phyloP scores from a whole-genome alignment of 2,113 vertebrate genomes.

The Hydrochoerus hydrochaeris region DNA sequence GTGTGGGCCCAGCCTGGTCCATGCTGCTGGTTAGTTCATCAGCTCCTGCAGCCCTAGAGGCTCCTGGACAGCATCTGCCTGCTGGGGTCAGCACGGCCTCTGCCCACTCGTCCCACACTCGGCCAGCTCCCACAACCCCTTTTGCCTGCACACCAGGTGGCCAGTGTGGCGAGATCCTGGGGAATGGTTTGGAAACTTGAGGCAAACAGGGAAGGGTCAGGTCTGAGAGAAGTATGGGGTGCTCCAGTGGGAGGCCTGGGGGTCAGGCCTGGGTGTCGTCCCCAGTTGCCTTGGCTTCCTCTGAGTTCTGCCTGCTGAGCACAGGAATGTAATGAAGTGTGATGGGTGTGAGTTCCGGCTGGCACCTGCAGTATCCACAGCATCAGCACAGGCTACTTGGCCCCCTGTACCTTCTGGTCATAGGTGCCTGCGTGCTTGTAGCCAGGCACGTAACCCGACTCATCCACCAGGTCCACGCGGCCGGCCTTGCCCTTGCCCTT shows the following conservation, averaged over 20 bases:
- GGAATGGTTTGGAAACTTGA: background rate
- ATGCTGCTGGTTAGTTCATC: background rate
- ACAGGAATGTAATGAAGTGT: slow-evolving; percentile 86
- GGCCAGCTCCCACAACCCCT: background rate
- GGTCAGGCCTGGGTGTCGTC: background rate
- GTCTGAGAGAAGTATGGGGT: background rate
- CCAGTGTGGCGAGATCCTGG: background rate
- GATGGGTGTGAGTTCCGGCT: background rate
- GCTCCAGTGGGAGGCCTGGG: background rate
- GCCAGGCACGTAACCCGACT: slow-evolving; percentile 95
- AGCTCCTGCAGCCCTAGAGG: background rate
- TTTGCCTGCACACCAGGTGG: background rate
- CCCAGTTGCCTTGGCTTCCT: background rate
- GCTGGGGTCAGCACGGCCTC: background rate
- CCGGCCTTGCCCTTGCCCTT: slow-evolving; percentile 96
- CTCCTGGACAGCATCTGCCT: background rate
- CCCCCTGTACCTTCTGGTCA: slow-evolving; percentile 94
- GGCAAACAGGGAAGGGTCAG: slow-evolving; percentile 27
- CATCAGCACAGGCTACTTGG: slow-evolving; percentile 80
- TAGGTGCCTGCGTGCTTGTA: slow-evolving; percentile 97
- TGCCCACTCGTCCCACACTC: background rate
- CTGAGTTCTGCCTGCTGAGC: slow-evolving; percentile 76
- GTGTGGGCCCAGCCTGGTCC: too few species aligned
- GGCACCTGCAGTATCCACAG: background rate
- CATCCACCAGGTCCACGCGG: slow-evolving; percentile 94